Percentiles rank a stretch among this genome's conserved stretches.
Evolutionary conservation across 2,888 invertebrate species (phyloP).

Genomic region (Oligia latruncula): DNA sequence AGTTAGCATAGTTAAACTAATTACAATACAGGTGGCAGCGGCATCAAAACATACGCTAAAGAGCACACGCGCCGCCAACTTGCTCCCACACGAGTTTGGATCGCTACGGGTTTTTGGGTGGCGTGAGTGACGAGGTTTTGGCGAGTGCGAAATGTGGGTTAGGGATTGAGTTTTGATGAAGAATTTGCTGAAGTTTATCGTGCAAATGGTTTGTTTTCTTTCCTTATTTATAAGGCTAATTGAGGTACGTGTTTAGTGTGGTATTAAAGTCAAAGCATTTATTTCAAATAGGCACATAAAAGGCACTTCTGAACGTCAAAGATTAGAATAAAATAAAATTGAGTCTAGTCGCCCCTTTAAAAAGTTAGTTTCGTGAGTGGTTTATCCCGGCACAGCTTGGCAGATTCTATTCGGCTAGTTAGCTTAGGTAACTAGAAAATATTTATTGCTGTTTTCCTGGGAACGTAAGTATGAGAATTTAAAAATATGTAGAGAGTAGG

Average conservation of each 20-base stretch:
- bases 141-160: slow-evolving; percentile 39
- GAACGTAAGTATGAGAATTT: neutral
- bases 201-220: neutral
- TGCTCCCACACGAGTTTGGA: slow-evolving; percentile 78
- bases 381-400: neutral
- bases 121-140: slow-evolving; percentile 47
- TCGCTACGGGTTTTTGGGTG: slow-evolving; percentile 73
- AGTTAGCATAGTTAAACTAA: slow-evolving; percentile 81
- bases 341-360: no score
- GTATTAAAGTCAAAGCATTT: no score
- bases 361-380: no score
- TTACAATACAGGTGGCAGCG: slow-evolving; percentile 87
- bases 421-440: neutral
- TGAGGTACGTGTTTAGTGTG: neutral
- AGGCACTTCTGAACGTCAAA: no score
- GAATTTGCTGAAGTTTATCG: neutral
- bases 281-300: no score
- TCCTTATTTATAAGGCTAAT: neutral
- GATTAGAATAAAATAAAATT: no score
- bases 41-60: slow-evolving; percentile 80
- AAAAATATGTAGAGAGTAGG: no score
- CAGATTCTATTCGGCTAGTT: neutral
- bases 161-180: neutral
- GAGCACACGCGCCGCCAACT: slow-evolving; percentile 83
- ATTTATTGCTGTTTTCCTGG: neutral